A percentile compares a stretch with the other conserved stretches of the same genome.
These are phyloP conservation scores for Xiphophorus hellerii DNA, from an alignment of 2,113 vertebrate genomes.

Conservation along the genomic window DNA sequence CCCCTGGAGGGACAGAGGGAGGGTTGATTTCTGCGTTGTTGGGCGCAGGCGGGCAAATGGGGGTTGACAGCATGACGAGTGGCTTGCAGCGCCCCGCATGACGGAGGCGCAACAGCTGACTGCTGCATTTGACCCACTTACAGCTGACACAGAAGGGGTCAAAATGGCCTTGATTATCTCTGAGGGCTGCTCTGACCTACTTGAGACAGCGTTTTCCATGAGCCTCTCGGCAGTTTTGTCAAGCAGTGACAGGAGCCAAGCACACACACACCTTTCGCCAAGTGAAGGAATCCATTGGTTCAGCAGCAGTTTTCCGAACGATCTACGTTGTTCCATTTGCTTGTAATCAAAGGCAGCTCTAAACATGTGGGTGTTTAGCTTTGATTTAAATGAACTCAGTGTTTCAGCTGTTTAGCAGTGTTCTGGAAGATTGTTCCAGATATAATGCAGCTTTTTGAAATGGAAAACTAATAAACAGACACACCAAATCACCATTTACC, in stretches of 20 bases:
- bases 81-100: conserved; percentile 49
- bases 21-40: conserved; percentile 38
- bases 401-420: too few relatives aligned
- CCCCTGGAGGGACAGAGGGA: conserved; percentile 25
- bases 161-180: conserved; percentile 78
- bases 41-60: conserved; percentile 47
- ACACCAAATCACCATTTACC: too few relatives aligned
- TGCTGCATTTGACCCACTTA: conserved; percentile 78
- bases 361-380: too few relatives aligned
- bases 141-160: conserved; percentile 74
- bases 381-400: too few relatives aligned
- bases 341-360: too few relatives aligned
- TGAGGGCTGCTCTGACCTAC: conserved; percentile 72
- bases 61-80: conserved; percentile 63
- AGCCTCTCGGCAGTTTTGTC: conserved; percentile 65
- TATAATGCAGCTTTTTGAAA: not conserved
- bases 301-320: conserved; percentile 19
- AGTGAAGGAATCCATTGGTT: conserved; percentile 17
- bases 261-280: not conserved
- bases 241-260: conserved; percentile 25
- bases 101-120: conserved; percentile 76
- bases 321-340: not conserved
- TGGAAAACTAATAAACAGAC: not conserved
- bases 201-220: conserved; percentile 64
- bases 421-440: too few relatives aligned